These are phyloP conservation scores for Upupa epops DNA, from an alignment of 2,113 vertebrate genomes.

Conservation along the genomic window DNA sequence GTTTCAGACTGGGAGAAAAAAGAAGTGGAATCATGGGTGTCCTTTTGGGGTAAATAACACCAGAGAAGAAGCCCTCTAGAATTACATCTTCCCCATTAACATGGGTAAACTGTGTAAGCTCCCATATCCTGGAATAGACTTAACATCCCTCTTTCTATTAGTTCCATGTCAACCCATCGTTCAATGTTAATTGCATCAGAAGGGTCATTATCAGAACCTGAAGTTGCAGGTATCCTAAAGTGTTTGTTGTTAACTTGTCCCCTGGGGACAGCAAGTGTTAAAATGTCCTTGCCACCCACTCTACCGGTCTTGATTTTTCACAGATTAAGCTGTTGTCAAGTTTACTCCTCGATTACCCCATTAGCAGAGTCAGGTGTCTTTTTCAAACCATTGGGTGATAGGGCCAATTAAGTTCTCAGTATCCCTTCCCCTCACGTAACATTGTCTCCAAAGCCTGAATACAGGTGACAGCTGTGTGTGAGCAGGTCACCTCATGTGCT, in stretches of 20 bases:
- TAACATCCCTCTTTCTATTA: not conserved
- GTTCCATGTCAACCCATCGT: not conserved
- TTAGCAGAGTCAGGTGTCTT: rapidly evolving
- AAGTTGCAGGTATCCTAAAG: not conserved
- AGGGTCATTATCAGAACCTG: not conserved
- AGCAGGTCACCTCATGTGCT: not conserved
- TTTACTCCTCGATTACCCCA: not conserved
- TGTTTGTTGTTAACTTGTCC: not conserved
- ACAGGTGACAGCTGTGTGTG: rapidly evolving
- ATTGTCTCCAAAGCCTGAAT: not conserved
- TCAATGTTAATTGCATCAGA: not conserved
- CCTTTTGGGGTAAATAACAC: not conserved
- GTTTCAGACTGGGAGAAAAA: not conserved
- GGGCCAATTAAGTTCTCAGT: not conserved
- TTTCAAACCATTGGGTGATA: not conserved
- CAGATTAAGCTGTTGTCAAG: not conserved
- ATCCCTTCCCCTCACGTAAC: not conserved
- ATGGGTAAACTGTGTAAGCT: not conserved
- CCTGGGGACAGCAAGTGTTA: not conserved
- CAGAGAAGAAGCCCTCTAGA: not conserved
- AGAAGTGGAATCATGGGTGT: not conserved
- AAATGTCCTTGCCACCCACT: not conserved
- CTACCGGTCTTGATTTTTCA: not conserved
- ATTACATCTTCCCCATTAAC: not conserved
- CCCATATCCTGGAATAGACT: not conserved